These are phyloP conservation scores for Ryuthela nishihirai DNA, from an alignment of 2,888 invertebrate genomes.

Conservation along the genomic window DNA sequence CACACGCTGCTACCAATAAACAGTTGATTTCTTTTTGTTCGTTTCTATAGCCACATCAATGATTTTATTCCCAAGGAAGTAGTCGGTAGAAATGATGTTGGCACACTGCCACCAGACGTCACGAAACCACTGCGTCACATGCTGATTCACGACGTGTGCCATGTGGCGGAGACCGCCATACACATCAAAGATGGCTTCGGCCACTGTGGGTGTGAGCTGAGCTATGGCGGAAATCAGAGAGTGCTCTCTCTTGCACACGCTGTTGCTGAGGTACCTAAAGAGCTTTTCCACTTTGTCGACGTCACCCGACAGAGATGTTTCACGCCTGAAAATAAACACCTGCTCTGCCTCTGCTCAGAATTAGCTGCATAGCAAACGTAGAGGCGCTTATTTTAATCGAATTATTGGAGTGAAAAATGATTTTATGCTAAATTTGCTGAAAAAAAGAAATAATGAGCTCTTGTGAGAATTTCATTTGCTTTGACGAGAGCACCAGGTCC, in stretches of 20 bases:
- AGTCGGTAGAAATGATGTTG: conserved; percentile 41
- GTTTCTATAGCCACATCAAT: conserved; percentile 35
- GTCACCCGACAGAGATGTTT: conserved; percentile 59
- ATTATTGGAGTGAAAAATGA: too few relatives aligned
- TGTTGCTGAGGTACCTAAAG: conserved; percentile 54
- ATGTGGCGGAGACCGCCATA: conserved; percentile 41
- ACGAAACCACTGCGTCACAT: conserved; percentile 35
- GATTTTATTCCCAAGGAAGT: conserved; percentile 41
- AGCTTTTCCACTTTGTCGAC: conserved; percentile 57
- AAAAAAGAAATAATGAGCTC: too few relatives aligned
- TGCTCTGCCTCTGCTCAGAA: conserved; percentile 41
- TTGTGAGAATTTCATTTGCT: too few relatives aligned
- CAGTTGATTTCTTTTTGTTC: conserved; percentile 15
- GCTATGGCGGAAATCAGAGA: conserved; percentile 37
- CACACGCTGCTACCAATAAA: background rate
- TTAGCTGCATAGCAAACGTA: conserved; percentile 59
- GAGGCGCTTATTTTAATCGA: too few relatives aligned
- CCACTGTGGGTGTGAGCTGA: conserved; percentile 37
- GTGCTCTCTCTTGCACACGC: conserved; percentile 21
- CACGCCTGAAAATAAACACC: conserved; percentile 27
- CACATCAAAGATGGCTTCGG: conserved; percentile 19
- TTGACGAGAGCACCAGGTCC: too few relatives aligned
- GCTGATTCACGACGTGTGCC: conserved; percentile 38
- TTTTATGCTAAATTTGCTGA: too few relatives aligned
- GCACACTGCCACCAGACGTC: conserved; percentile 40